Conservation (phyloP, 37 sponge, comb jelly and placozoan species). For the Geodia barretti region DNA sequence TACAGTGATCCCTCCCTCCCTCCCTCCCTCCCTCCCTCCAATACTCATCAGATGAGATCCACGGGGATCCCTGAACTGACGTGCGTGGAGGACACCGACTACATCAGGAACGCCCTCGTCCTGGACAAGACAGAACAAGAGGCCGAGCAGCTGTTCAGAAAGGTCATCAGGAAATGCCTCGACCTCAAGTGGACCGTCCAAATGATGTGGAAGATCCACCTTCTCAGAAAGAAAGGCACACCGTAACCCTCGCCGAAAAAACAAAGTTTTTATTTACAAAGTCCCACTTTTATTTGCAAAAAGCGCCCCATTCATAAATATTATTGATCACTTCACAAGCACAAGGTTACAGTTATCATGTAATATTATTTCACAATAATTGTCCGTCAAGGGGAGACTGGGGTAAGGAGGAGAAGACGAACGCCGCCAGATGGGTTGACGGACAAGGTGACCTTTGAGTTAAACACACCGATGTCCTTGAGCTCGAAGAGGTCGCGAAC, state of each 20-base stretch:
- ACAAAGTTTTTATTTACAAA: too few species aligned
- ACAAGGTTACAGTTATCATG: too few species aligned
- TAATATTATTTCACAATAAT: neutral
- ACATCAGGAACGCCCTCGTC: slow-evolving; percentile 66
- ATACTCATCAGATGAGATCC: slow-evolving; percentile 71
- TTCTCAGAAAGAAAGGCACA: slow-evolving; percentile 26
- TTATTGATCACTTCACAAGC: too few species aligned
- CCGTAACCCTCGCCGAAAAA: too few species aligned
- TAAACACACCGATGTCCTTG: slow-evolving; percentile 65
- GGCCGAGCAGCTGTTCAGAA: slow-evolving; percentile 70
- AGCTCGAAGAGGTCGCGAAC: slow-evolving; percentile 74
- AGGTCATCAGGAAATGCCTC: slow-evolving; percentile 70
- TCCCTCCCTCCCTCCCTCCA: slow-evolving; percentile 11
- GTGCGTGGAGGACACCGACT: slow-evolving; percentile 73
- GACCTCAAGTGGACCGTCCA: slow-evolving; percentile 78
- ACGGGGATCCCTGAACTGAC: slow-evolving; percentile 90
- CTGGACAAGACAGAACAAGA: slow-evolving; percentile 68
- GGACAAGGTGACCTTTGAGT: slow-evolving; percentile 16
- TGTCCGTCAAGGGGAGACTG: slow-evolving; percentile 10
- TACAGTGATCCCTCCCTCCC: neutral
- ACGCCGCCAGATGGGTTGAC: slow-evolving; percentile 88
- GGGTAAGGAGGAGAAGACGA: slow-evolving; percentile 69
- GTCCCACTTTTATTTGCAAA: too few species aligned
- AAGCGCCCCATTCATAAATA: too few species aligned
- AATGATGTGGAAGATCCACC: slow-evolving; percentile 80